A percentile compares a stretch with the other conserved stretches of the same genome.
Evolutionary conservation across 2,113 vertebrate species (phyloP).

Genomic region (Brachyhypopomus gauderio): DNA sequence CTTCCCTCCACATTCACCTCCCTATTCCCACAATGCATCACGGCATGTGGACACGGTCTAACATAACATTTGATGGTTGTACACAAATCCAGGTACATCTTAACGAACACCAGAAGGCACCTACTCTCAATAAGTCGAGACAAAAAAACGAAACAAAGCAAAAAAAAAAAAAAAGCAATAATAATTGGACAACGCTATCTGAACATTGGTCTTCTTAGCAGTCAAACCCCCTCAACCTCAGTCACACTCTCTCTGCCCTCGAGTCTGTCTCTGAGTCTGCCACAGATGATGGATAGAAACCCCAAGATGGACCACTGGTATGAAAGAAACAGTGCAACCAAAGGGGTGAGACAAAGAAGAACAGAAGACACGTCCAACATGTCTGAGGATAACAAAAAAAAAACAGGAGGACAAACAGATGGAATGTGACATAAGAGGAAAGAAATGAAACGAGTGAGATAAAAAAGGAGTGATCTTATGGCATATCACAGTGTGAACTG

Average conservation of each 20-base stretch:
- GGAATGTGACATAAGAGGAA: constrained; percentile 55
- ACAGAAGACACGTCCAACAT: constrained; percentile 55
- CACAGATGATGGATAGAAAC: constrained; percentile 38
- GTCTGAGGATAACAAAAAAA: constrained; percentile 58
- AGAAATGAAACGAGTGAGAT: constrained; percentile 45
- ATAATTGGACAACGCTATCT: neutral
- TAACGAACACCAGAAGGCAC: constrained; percentile 69
- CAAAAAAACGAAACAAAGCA: constrained; percentile 49
- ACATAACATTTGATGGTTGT: constrained; percentile 9
- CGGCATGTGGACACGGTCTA: neutral
- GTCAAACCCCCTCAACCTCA: constrained; percentile 18
- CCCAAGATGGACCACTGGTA: constrained; percentile 28
- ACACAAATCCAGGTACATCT: constrained; percentile 26
- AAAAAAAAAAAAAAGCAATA: neutral
- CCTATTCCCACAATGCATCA: neutral
- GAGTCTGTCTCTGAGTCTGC: constrained; percentile 42
- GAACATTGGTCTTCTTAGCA: constrained; percentile 35
- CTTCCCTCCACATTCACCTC: no score
- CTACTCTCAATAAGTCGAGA: constrained; percentile 69
- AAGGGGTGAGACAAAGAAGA: constrained; percentile 53
- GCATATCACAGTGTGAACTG: neutral
- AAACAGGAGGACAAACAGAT: constrained; percentile 51
- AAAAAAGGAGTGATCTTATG: neutral
- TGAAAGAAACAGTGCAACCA: constrained; percentile 41
- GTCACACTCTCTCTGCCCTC: constrained; percentile 24